A percentile compares a stretch with the other conserved stretches of the same genome.
These are phyloP conservation scores for Telenomus remus DNA, from an alignment of 1,140 invertebrate genomes.

Conservation along the genomic window DNA sequence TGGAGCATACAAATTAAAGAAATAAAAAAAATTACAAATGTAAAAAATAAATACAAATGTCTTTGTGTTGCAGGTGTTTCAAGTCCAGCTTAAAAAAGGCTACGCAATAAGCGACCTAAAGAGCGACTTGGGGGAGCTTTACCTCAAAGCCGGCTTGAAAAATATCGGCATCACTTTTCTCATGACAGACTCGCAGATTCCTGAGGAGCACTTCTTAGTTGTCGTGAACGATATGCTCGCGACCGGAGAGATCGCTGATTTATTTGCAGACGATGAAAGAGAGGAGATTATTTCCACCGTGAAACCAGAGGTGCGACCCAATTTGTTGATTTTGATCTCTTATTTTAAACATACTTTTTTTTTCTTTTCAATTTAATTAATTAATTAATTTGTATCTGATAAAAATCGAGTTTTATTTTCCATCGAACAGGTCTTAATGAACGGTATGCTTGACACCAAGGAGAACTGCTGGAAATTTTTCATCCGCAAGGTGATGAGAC, in stretches of 20 bases:
- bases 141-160: slow-evolving; percentile 92
- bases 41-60: slow-evolving; percentile 7
- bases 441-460: slow-evolving; percentile 88
- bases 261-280: slow-evolving; percentile 93
- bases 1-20: slow-evolving; percentile 12
- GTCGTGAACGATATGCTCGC: slow-evolving; percentile 95
- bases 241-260: slow-evolving; percentile 93
- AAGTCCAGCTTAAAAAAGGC: slow-evolving; percentile 92
- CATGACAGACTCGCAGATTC: slow-evolving; percentile 95
- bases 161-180: slow-evolving; percentile 91
- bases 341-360: too few relatives aligned
- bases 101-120: slow-evolving; percentile 91
- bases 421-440: slow-evolving; percentile 79
- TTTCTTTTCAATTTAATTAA: not conserved
- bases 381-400: not conserved
- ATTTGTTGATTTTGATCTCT: too few relatives aligned
- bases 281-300: slow-evolving; percentile 90
- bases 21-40: slow-evolving; percentile 9
- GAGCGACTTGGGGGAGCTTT: slow-evolving; percentile 87
- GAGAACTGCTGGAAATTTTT: slow-evolving; percentile 98
- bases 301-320: slow-evolving; percentile 83
- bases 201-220: slow-evolving; percentile 93
- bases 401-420: not conserved
- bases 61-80: slow-evolving; percentile 72
- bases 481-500: slow-evolving; percentile 88